Evolutionary conservation across 2,888 invertebrate genomes (phyloP).

Genomic region (Crossocerus cetratus): DNA sequence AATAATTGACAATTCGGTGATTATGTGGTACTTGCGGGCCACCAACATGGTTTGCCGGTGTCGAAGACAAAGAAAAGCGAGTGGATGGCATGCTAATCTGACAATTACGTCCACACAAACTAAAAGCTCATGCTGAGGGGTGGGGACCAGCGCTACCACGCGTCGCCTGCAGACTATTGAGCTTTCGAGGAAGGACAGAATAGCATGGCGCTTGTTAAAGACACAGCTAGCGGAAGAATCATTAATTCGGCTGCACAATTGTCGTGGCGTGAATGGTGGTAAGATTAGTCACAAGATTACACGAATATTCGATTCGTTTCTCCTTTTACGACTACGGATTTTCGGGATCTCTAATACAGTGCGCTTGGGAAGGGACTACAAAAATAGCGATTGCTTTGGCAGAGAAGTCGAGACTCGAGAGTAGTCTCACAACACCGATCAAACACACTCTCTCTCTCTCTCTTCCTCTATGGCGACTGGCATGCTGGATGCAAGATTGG

Average conservation of each 20-base stretch:
- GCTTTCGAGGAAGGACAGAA: conserved; percentile 27
- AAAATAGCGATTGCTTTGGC: background rate
- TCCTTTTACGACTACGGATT: background rate
- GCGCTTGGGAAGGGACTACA: background rate
- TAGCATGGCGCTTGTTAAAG: conserved; percentile 11
- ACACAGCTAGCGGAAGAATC: conserved; percentile 28
- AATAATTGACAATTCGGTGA: background rate
- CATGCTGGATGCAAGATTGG: conserved; percentile 55
- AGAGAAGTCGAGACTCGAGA: background rate
- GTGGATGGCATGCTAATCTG: conserved; percentile 62
- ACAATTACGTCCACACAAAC: conserved; percentile 58
- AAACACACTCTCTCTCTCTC: conserved; percentile 20
- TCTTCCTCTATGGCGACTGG: conserved; percentile 45
- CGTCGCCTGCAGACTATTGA: conserved; percentile 12
- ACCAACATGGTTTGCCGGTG: conserved; percentile 57
- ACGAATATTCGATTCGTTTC: background rate
- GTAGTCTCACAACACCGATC: conserved; percentile 7
- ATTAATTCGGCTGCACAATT: conserved; percentile 23
- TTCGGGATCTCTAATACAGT: background rate
- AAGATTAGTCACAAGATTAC: conserved; percentile 1
- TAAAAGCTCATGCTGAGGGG: conserved; percentile 61
- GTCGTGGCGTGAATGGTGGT: conserved; percentile 13
- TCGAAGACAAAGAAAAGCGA: conserved; percentile 60
- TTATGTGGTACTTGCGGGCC: background rate
- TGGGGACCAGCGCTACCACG: conserved; percentile 34